Evolutionary conservation across 2,797 vertebrate genomes (phyloP).

Genomic region (Bradypodion ventrale): DNA sequence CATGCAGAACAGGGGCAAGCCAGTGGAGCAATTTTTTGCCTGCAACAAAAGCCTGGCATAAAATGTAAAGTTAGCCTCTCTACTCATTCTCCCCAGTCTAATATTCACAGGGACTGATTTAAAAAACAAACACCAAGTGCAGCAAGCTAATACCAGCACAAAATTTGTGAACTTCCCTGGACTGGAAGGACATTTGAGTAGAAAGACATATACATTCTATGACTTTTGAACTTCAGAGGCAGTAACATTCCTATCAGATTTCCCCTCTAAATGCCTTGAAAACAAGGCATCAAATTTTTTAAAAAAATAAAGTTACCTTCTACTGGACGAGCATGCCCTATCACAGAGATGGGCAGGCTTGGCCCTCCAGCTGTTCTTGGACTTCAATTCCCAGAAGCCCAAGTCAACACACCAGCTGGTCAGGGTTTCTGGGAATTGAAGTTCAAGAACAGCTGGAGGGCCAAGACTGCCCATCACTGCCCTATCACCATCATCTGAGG

Average conservation of each 20-base stretch:
- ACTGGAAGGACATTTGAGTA: not conserved
- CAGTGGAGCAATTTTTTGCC: not conserved
- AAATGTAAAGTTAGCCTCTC: not conserved
- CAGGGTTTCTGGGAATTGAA: too few relatives aligned
- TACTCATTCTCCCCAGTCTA: not conserved
- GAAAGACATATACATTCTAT: not conserved
- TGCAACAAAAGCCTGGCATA: not conserved
- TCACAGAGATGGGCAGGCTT: not conserved
- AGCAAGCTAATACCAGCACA: not conserved
- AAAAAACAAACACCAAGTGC: not conserved
- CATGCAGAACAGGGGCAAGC: not conserved
- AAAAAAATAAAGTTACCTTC: not conserved
- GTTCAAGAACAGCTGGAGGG: too few relatives aligned
- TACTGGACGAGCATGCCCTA: not conserved
- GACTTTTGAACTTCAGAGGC: not conserved
- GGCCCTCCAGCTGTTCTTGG: too few relatives aligned
- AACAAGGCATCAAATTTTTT: not conserved
- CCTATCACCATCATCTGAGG: not conserved
- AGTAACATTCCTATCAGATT: not conserved
- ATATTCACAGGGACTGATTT: too few relatives aligned
- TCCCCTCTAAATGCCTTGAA: not conserved
- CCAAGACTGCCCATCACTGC: too few relatives aligned
- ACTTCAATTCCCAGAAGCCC: too few relatives aligned
- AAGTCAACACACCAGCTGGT: too few relatives aligned
- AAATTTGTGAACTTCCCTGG: too few relatives aligned